Percentiles rank a stretch among this genome's conserved stretches.
Conservation (phyloP, 2,113 vertebrate species). For the Burhinus bistriatus region DNA sequence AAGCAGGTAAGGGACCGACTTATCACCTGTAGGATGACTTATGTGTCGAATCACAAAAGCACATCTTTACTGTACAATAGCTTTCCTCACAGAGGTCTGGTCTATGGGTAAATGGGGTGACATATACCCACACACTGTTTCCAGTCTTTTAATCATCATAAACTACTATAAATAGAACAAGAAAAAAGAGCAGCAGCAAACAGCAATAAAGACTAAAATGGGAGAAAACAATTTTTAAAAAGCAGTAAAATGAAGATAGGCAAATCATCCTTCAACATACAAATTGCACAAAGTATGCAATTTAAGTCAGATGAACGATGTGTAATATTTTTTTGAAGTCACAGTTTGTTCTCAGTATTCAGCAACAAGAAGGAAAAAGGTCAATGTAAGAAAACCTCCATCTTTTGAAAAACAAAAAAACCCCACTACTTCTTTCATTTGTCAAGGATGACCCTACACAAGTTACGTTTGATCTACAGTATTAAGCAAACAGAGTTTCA, state of each 20-base stretch:
- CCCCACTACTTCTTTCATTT: not conserved
- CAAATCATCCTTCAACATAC: not conserved
- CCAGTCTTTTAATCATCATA: not conserved
- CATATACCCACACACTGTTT: not conserved
- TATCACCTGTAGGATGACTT: not conserved
- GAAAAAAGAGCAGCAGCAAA: not conserved
- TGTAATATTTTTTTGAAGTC: not conserved
- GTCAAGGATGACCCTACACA: not conserved
- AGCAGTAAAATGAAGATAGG: not conserved
- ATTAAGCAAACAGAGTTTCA: not conserved
- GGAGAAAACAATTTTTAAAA: not conserved
- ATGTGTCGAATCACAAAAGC: not conserved
- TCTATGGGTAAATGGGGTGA: not conserved
- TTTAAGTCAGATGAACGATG: not conserved
- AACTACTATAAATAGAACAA: not conserved
- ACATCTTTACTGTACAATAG: not conserved
- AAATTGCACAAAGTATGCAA: not conserved
- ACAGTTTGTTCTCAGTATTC: not conserved
- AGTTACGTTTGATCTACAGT: not conserved
- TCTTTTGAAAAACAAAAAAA: slow-evolving; percentile 19
- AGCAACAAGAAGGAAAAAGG: not conserved
- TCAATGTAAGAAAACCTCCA: not conserved
- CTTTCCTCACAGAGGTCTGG: not conserved
- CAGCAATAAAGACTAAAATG: not conserved
- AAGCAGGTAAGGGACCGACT: not conserved